Conservation (phyloP, 2,888 invertebrate genomes). For the Caenorhabditis uteleia region DNA sequence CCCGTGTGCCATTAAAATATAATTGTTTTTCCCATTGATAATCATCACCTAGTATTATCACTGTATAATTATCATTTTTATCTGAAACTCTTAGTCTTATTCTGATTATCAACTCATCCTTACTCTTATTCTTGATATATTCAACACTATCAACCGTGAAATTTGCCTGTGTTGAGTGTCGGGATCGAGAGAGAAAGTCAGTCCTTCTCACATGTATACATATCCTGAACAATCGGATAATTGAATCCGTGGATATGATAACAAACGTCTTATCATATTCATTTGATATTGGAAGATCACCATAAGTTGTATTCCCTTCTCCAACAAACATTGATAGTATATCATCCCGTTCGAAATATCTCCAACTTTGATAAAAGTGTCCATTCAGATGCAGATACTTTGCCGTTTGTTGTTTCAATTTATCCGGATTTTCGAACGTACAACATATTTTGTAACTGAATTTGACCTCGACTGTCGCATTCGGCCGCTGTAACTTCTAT, state of each 20-base stretch:
- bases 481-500: not conserved
- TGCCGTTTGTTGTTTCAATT: not conserved
- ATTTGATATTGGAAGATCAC: constrained; percentile 10
- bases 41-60: constrained; percentile 26
- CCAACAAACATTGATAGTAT: not conserved
- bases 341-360: constrained; percentile 14
- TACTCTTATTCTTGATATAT: constrained; percentile 1
- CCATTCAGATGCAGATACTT: constrained; percentile 15
- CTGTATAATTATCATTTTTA: constrained; percentile 1
- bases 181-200: constrained; percentile 23
- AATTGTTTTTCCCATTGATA: constrained; percentile 8
- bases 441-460: constrained; percentile 17
- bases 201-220: constrained; percentile 26
- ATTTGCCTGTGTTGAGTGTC: constrained; percentile 13
- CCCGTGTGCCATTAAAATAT: constrained; percentile 8
- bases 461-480: not conserved
- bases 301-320: not conserved
- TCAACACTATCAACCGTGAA: too few relatives aligned
- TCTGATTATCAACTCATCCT: constrained; percentile 7
- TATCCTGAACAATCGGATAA: constrained; percentile 6
- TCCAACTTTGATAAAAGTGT: constrained; percentile 31
- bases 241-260: not conserved
- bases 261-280: constrained; percentile 2
- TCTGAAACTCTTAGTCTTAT: not conserved
- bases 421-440: constrained; percentile 12